phyloP scores from a whole-genome alignment of 2,797 vertebrate genomes.

The Halcyon smyrnensis region DNA sequence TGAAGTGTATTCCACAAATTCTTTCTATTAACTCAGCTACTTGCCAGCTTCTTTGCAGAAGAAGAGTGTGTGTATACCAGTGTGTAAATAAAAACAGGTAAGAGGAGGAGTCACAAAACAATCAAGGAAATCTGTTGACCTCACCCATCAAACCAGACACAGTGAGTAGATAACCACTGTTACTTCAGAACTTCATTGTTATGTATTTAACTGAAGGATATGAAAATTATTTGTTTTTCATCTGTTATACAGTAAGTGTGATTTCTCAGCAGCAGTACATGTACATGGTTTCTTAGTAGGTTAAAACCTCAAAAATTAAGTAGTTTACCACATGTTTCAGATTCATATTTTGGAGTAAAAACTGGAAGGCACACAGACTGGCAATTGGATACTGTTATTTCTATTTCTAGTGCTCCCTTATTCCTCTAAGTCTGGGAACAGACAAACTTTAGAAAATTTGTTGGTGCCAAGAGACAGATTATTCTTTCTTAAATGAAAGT shows the following conservation, averaged over 20 bases:
- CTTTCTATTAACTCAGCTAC: not conserved
- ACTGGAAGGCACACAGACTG: not conserved
- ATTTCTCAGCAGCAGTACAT: rapidly evolving
- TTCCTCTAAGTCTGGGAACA: not conserved
- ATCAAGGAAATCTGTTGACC: not conserved
- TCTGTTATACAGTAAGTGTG: not conserved
- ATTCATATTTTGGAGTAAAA: not conserved
- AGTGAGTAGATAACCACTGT: not conserved
- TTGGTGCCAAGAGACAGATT: not conserved
- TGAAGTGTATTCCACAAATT: not conserved
- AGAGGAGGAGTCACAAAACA: not conserved
- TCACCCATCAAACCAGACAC: not conserved
- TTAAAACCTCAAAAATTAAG: not conserved
- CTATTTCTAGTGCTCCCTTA: not conserved
- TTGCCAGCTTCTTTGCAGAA: not conserved
- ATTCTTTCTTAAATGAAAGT: not conserved
- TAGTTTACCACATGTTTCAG: not conserved
- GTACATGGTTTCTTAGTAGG: not conserved
- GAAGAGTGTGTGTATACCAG: rapidly evolving
- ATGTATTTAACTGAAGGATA: not conserved
- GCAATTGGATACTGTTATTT: not conserved
- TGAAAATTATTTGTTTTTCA: not conserved
- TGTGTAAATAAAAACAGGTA: not conserved
- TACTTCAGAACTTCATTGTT: not conserved
- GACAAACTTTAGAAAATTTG: not conserved